Conservation (phyloP, 2,113 vertebrate genomes). For the Engystomops pustulosus region DNA sequence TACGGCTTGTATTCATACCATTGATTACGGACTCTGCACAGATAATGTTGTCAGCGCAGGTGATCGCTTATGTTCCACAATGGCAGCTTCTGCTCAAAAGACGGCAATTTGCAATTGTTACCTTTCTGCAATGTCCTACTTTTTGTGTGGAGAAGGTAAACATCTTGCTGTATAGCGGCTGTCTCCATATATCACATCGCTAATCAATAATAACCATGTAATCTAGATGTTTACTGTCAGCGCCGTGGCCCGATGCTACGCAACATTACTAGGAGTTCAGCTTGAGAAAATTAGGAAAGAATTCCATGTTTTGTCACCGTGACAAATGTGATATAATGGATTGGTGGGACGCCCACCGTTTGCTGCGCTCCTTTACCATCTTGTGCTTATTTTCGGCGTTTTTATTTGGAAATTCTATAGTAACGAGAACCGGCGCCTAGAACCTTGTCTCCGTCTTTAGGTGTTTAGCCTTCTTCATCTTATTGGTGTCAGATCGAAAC, state of each 20-base stretch:
- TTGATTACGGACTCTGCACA: constrained; percentile 57
- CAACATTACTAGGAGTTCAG: background rate
- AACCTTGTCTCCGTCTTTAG: too few relatives aligned
- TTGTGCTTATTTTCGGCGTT: too few relatives aligned
- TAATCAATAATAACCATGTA: constrained; percentile 8
- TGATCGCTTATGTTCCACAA: background rate
- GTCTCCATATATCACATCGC: constrained; percentile 13
- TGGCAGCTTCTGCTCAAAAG: background rate
- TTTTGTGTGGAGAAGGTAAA: background rate
- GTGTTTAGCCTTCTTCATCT: too few relatives aligned
- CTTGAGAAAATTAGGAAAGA: background rate
- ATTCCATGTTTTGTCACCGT: background rate
- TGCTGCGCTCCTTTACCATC: too few relatives aligned
- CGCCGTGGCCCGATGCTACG: background rate
- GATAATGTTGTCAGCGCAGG: constrained; percentile 61
- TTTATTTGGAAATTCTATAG: too few relatives aligned
- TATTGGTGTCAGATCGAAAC: too few relatives aligned
- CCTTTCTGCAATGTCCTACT: background rate
- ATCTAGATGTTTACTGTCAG: background rate
- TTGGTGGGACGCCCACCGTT: too few relatives aligned
- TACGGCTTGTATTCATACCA: constrained; percentile 65
- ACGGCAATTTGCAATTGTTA: constrained; percentile 31
- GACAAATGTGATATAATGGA: background rate
- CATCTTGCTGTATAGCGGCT: background rate
- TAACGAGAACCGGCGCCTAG: too few relatives aligned